Evolutionary conservation across 2,113 vertebrate species (phyloP).

Genomic region (Shinisaurus crocodilurus): DNA sequence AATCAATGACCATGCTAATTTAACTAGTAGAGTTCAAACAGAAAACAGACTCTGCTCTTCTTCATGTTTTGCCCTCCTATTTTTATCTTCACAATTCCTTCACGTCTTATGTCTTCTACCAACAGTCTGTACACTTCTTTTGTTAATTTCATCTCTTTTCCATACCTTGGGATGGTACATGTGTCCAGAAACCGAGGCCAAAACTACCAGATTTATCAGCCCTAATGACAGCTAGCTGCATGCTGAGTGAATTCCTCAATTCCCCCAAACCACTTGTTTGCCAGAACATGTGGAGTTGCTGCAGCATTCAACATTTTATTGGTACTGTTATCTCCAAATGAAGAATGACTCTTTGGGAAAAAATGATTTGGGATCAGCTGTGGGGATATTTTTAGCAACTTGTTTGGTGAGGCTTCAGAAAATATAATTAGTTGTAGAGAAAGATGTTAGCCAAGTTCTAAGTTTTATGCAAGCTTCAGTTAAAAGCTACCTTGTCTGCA

Average conservation of each 20-base stretch:
- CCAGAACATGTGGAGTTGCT: conserved; percentile 71
- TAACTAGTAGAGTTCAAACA: conserved; percentile 9
- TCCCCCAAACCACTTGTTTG: conserved; percentile 66
- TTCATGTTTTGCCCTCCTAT: conserved; percentile 31
- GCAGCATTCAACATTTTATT: conserved; percentile 69
- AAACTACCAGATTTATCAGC: conserved; percentile 76
- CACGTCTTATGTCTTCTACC: conserved; percentile 52
- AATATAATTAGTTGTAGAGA: conserved; percentile 56
- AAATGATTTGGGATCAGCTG: conserved; percentile 63
- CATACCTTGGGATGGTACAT: conserved; percentile 67
- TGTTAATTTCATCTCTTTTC: conserved; percentile 71
- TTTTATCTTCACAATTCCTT: conserved; percentile 40
- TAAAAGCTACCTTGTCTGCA: conserved; percentile 45
- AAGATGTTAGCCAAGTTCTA: conserved; percentile 43
- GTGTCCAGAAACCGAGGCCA: conserved; percentile 73
- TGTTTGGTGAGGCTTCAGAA: conserved; percentile 69
- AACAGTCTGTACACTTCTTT: conserved; percentile 51
- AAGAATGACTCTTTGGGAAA: conserved; percentile 68
- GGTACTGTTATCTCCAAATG: conserved; percentile 68
- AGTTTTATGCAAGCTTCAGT: conserved; percentile 53
- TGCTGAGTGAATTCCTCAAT: conserved; percentile 73
- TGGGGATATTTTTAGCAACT: conserved; percentile 69
- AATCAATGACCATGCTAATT: conserved; percentile 26
- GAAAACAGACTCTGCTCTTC: conserved; percentile 3
- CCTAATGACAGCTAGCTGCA: conserved; percentile 77